These are phyloP conservation scores for Agrilus cyanescens DNA, from an alignment of 2,888 invertebrate species.

Conservation along the genomic window DNA sequence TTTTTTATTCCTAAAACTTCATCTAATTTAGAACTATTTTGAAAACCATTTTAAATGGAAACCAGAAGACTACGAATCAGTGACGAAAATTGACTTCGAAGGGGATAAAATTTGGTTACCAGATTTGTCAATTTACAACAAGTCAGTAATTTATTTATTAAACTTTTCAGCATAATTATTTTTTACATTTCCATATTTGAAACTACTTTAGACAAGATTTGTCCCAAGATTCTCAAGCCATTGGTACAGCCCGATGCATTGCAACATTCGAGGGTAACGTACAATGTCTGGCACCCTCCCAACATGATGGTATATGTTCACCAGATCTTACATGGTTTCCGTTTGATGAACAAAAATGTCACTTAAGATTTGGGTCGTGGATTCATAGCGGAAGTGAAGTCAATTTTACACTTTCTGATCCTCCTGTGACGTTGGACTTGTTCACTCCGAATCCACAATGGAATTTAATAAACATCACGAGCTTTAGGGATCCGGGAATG, in stretches of 20 bases:
- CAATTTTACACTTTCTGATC: slow-evolving; percentile 32
- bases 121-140: slow-evolving; percentile 62
- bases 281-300: slow-evolving; percentile 46
- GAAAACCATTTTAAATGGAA: slow-evolving; percentile 65
- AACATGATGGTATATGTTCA: slow-evolving; percentile 46
- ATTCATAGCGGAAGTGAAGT: slow-evolving; percentile 52
- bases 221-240: not conserved
- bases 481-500: slow-evolving; percentile 38
- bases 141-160: slow-evolving; percentile 31
- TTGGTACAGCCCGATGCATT: slow-evolving; percentile 37
- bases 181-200: not conserved
- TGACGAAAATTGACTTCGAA: slow-evolving; percentile 50
- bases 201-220: not conserved
- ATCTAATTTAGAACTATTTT: slow-evolving; percentile 42
- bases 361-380: slow-evolving; percentile 54
- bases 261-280: slow-evolving; percentile 43
- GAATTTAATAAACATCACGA: slow-evolving; percentile 38
- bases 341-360: slow-evolving; percentile 54
- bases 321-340: slow-evolving; percentile 51
- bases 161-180: not conserved
- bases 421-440: slow-evolving; percentile 27
- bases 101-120: slow-evolving; percentile 66
- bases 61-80: slow-evolving; percentile 50
- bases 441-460: slow-evolving; percentile 47
- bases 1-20: slow-evolving; percentile 2